Conservation (phyloP, 2,888 invertebrate genomes). For the Nomada hirtipes region DNA sequence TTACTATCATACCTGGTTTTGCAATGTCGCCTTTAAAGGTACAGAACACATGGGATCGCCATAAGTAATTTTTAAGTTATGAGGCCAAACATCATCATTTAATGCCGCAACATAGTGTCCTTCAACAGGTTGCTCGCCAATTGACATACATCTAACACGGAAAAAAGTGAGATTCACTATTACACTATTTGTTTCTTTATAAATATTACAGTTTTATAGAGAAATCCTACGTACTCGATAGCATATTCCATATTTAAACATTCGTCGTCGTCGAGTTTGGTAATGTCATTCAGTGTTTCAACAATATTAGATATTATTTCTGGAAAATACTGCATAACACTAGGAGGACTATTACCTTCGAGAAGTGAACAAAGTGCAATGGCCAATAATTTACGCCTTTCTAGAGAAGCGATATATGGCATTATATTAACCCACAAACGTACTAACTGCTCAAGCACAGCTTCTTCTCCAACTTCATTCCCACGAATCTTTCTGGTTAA, state of each 20-base stretch:
- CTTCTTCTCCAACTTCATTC: constrained; percentile 86
- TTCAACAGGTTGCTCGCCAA: constrained; percentile 78
- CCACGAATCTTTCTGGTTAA: constrained; percentile 76
- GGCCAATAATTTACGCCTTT: constrained; percentile 93
- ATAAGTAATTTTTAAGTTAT: constrained; percentile 88
- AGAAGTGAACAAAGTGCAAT: constrained; percentile 88
- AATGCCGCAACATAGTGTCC: constrained; percentile 76
- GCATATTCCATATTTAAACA: constrained; percentile 87
- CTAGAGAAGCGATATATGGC: constrained; percentile 91
- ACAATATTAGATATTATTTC: constrained; percentile 90
- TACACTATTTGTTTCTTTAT: neutral
- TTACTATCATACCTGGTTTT: constrained; percentile 87
- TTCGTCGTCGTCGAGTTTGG: constrained; percentile 87
- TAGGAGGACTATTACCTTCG: constrained; percentile 88
- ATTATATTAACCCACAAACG: constrained; percentile 93
- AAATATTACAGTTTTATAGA: neutral
- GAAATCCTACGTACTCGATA: constrained; percentile 86
- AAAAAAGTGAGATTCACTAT: constrained; percentile 14
- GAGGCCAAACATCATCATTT: constrained; percentile 91
- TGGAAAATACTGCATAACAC: constrained; percentile 89
- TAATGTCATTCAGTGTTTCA: constrained; percentile 92
- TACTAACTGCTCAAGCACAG: constrained; percentile 89
- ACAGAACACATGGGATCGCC: constrained; percentile 93
- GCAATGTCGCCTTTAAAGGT: constrained; percentile 89
- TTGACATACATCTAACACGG: constrained; percentile 83